These are phyloP conservation scores for Atherinomorus stipes DNA, from an alignment of 2,113 vertebrate species.

Conservation along the genomic window DNA sequence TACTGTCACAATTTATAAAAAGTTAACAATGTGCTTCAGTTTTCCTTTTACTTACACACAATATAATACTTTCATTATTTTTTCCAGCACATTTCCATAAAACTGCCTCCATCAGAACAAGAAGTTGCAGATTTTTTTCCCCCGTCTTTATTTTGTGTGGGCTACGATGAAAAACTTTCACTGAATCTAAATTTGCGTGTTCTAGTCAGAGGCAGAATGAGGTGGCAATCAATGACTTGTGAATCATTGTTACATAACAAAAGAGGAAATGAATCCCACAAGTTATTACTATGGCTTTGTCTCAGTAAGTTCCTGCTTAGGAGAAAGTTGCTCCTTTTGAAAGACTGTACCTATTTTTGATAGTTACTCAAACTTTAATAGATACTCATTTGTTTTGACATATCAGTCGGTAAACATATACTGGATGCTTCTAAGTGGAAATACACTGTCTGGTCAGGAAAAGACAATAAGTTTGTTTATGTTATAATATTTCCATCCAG, in stretches of 20 bases:
- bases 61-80: background rate
- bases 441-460: too few species aligned
- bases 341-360: too few species aligned
- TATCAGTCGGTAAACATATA: too few species aligned
- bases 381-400: too few species aligned
- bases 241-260: slow-evolving; percentile 53
- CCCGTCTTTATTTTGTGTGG: slow-evolving; percentile 3
- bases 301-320: background rate
- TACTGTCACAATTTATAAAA: slow-evolving; percentile 16
- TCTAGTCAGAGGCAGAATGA: slow-evolving; percentile 44
- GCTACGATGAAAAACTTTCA: slow-evolving; percentile 2
- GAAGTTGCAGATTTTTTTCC: background rate
- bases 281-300: background rate
- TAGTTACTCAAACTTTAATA: too few species aligned
- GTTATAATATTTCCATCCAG: too few species aligned
- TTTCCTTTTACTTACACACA: slow-evolving; percentile 13
- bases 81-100: slow-evolving; percentile 14
- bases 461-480: too few species aligned
- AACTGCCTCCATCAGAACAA: background rate
- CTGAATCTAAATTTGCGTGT: slow-evolving; percentile 37
- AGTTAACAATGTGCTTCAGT: slow-evolving; percentile 17
- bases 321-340: background rate
- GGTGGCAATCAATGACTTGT: slow-evolving; percentile 24
- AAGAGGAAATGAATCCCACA: background rate
- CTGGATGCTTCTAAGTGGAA: too few species aligned